These are phyloP conservation scores for Telmatochromis sp. DNA, from an alignment of 2,113 vertebrate genomes.

Conservation along the genomic window DNA sequence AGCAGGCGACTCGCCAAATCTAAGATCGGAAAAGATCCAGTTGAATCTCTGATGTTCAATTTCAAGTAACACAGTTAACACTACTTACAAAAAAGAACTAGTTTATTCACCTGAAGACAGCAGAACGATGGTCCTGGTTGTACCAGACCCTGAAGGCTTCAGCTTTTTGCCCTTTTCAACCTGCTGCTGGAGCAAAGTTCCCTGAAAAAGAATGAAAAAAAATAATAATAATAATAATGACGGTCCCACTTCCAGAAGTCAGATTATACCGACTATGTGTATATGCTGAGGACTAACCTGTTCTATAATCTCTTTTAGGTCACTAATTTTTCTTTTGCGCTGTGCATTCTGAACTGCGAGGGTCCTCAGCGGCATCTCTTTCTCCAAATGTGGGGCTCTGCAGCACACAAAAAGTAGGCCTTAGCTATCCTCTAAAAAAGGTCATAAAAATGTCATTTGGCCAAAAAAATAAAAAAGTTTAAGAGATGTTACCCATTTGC, in stretches of 20 bases:
- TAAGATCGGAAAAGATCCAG: slow-evolving; percentile 16
- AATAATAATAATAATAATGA: not conserved
- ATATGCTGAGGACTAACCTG: slow-evolving; percentile 71
- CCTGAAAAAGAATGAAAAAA: slow-evolving; percentile 63
- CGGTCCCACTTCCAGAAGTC: not conserved
- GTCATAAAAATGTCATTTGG: not conserved
- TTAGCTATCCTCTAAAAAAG: not conserved
- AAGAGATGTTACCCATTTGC: slow-evolving; percentile 34
- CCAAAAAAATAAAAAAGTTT: not conserved
- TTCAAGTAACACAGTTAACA: not conserved
- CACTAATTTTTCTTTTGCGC: slow-evolving; percentile 88
- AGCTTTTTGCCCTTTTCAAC: slow-evolving; percentile 81
- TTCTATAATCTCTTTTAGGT: slow-evolving; percentile 74
- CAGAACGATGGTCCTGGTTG: slow-evolving; percentile 80
- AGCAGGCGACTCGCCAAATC: slow-evolving; percentile 90
- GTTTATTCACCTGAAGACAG: slow-evolving; percentile 83
- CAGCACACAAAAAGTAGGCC: not conserved
- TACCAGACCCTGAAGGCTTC: slow-evolving; percentile 74
- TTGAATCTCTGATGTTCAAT: not conserved
- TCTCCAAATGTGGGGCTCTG: slow-evolving; percentile 76
- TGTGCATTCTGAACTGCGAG: slow-evolving; percentile 82
- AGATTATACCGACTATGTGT: not conserved
- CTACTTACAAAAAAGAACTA: not conserved
- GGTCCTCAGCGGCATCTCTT: slow-evolving; percentile 79
- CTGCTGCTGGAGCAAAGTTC: slow-evolving; percentile 71